phyloP scores from a whole-genome alignment of 2,797 vertebrate species.

The Macropus fuliginosus region DNA sequence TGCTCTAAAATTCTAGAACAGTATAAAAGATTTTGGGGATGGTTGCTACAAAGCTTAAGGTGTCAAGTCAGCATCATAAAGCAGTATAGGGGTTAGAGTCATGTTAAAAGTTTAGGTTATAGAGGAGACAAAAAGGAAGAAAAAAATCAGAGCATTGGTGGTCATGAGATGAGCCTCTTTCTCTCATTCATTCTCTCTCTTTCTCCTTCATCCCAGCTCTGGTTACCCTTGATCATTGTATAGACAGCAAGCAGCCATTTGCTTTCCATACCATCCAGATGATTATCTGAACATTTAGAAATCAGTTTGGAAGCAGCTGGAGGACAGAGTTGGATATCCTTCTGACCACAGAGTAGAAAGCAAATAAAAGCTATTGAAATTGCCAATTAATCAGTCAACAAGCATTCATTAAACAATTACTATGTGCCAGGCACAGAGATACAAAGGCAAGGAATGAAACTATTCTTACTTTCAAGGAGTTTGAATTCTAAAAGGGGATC shows the following conservation, averaged over 20 bases:
- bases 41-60: not conserved
- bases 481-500: not conserved
- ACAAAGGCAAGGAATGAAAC: not conserved
- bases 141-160: not conserved
- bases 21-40: not conserved
- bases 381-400: not conserved
- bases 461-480: not conserved
- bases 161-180: not conserved
- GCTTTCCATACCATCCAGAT: not conserved
- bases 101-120: not conserved
- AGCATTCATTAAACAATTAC: not conserved
- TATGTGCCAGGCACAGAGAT: not conserved
- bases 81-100: not conserved
- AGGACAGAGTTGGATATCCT: not conserved
- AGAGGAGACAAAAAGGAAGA: not conserved
- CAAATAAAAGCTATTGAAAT: not conserved
- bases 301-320: not conserved
- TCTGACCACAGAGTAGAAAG: not conserved
- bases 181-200: too few species aligned
- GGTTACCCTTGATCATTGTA: not conserved
- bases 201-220: not conserved
- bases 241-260: not conserved
- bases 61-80: not conserved
- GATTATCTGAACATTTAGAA: not conserved
- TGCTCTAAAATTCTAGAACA: not conserved